Conservation (phyloP, 2,888 invertebrate genomes). For the Mimachlamys varia region DNA sequence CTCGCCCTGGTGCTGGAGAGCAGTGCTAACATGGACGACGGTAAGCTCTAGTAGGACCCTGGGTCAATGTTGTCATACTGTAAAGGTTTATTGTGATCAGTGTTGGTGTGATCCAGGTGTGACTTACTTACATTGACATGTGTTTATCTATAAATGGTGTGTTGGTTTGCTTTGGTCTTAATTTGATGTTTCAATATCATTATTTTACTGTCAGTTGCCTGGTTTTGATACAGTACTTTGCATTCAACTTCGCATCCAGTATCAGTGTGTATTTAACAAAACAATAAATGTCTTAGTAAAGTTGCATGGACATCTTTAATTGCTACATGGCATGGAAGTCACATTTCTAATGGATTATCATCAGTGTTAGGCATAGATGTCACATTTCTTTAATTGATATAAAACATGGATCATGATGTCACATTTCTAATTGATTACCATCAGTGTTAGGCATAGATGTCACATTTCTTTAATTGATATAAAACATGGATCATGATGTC, state of each 20-base stretch:
- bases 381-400: too few relatives aligned
- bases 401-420: not conserved
- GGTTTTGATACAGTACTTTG: not conserved
- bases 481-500: too few relatives aligned
- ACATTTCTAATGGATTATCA: too few relatives aligned
- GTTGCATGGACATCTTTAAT: too few relatives aligned
- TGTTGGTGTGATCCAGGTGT: not conserved
- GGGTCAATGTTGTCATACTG: not conserved
- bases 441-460: not conserved
- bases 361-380: too few relatives aligned
- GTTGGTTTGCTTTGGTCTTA: not conserved
- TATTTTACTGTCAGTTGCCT: not conserved
- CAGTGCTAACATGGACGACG: conserved; percentile 76
- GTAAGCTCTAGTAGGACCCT: conserved; percentile 50
- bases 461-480: not conserved
- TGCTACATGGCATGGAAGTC: too few relatives aligned
- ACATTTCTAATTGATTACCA: not conserved
- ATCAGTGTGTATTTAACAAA: not conserved
- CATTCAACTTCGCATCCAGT: not conserved
- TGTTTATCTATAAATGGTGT: not conserved
- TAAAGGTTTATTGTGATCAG: not conserved
- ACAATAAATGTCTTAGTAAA: too few relatives aligned
- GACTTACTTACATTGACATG: not conserved
- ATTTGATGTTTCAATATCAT: not conserved
- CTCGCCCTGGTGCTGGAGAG: conserved; percentile 79